Evolutionary conservation across 2,113 vertebrate genomes (phyloP), one percentile per base, ranked within the genome.

Genomic region (Apodemus sylvaticus): DNA sequence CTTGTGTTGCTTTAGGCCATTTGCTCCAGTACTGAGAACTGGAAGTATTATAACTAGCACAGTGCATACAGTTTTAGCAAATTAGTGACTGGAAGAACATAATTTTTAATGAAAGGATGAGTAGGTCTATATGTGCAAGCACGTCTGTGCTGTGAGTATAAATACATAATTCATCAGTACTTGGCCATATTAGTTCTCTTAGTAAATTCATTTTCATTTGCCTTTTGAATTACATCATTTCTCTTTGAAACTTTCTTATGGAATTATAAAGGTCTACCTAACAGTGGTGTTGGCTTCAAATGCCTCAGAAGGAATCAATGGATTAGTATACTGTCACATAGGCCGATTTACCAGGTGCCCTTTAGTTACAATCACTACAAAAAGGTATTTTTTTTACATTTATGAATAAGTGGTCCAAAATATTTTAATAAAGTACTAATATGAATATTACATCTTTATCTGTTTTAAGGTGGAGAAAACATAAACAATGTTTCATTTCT

Each of bases 401-500:
- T 81, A 64, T 78, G 60, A 78, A 94, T 29, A 96, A 97, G 73
- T 87, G 39, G 91, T 71, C 45, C 29, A 86, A 93, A 88, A 85
- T 9, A 55, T 60, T 96, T 95, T 95, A 71, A 76, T 58, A 73
- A 96, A 91, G 66, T 90, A 24, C 20, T 42, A 96, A 88, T 62
- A 94, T 73, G 39, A 95, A 92, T n/a, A 86, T 48, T 94, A 92
- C 12, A 88, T 64, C 34, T 62, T 96, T 88, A 83, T 91, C n/a
- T 90, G 51, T 89, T 70, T 92, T 12, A 0, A 76, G 42, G 9
- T 96, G n/a, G 39, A 45, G 14, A 93, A 92, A 58, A 94, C 7
- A 87, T 24, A 94, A 92, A 42, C 36, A 93, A 22, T 90, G n/a
- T 96, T 97, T 97, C 93, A 92, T 94, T 98, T 94, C 81, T 94